Percentiles rank a stretch among this genome's conserved stretches.
phyloP scores from a whole-genome alignment of 2,113 vertebrate species.

The Athene noctua region DNA sequence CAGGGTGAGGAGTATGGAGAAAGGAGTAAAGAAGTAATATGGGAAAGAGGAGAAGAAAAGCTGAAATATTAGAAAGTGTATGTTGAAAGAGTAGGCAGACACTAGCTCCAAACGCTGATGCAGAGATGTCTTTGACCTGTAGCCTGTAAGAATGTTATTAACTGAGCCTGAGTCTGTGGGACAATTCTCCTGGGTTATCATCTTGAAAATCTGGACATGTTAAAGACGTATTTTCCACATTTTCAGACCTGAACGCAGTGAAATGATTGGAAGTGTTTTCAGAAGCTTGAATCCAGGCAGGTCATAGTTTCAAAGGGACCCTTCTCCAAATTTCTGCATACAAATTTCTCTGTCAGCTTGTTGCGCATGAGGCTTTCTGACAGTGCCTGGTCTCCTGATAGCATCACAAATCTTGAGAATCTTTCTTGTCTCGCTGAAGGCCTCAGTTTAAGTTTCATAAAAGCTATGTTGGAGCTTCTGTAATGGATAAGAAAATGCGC shows the following conservation, averaged over 20 bases:
- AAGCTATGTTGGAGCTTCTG: not conserved
- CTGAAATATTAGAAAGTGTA: not conserved
- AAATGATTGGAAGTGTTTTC: not conserved
- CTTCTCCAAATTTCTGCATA: not conserved
- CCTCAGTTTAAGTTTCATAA: slow-evolving; percentile 3
- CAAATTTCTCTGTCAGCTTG: not conserved
- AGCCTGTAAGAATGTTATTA: not conserved
- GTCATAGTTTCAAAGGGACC: slow-evolving; percentile 2
- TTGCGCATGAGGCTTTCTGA: not conserved
- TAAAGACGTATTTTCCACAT: not conserved
- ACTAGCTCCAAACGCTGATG: not conserved
- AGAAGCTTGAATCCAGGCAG: not conserved
- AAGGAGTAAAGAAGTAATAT: not conserved
- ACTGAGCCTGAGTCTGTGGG: not conserved
- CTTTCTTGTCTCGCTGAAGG: not conserved
- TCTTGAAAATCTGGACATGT: not conserved
- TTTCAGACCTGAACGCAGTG: not conserved
- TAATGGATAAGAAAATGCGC: slow-evolving; percentile 12
- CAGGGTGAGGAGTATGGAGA: not conserved
- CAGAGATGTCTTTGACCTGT: not conserved
- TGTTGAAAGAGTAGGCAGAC: not conserved
- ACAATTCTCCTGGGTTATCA: not conserved
- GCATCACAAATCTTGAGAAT: not conserved
- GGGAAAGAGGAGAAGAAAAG: not conserved
- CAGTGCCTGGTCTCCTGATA: not conserved